Percentiles rank a stretch among this genome's conserved stretches.
Conservation (phyloP, 2,113 vertebrate genomes). For the Zapus hudsonius region DNA sequence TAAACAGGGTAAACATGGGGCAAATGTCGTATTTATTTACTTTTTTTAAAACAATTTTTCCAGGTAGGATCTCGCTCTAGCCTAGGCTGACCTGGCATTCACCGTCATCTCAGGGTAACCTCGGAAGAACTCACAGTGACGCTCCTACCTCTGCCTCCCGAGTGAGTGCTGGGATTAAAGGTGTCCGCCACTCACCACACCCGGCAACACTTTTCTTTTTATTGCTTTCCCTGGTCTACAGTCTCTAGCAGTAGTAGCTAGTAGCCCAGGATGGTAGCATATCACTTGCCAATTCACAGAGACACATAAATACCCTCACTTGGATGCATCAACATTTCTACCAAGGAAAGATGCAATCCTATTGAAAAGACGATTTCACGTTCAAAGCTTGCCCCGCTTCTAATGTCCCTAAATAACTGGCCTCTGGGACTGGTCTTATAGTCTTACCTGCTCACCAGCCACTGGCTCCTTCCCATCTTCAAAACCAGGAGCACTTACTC, state of each 20-base stretch:
- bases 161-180: not conserved
- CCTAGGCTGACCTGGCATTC: not conserved
- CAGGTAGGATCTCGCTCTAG: not conserved
- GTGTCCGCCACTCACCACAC: too few species aligned
- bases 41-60: too few species aligned
- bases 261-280: not conserved
- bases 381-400: not conserved
- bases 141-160: too few species aligned
- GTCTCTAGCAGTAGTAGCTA: too few species aligned
- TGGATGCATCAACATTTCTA: not conserved
- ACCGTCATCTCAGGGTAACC: too few species aligned
- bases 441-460: not conserved
- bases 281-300: not conserved
- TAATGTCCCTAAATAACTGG: not conserved
- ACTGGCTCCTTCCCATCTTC: not conserved
- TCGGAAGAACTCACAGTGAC: not conserved
- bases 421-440: not conserved
- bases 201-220: too few species aligned
- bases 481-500: not conserved
- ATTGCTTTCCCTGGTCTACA: too few species aligned
- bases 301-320: not conserved
- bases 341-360: not conserved
- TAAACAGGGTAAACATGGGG: too few species aligned
- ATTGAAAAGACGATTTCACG: not conserved
- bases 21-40: too few species aligned